phyloP scores from a whole-genome alignment of 2,888 invertebrate genomes.

The Entomobrya proxima region DNA sequence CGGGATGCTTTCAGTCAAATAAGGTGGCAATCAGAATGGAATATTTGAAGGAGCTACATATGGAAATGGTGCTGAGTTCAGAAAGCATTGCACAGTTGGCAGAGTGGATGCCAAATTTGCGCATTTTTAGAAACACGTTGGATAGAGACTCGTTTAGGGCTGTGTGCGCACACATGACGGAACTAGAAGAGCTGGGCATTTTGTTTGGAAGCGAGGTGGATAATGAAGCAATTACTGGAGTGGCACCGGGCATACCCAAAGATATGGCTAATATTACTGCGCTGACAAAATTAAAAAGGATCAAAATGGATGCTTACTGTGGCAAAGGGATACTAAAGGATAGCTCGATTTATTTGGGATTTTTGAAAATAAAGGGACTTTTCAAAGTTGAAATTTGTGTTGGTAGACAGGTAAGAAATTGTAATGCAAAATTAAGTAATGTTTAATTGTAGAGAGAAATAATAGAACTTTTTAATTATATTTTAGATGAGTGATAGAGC shows the following conservation, averaged over 20 bases:
- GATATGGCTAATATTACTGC: not conserved
- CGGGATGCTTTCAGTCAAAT: not conserved
- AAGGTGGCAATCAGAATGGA: not conserved
- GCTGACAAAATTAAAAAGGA: not conserved
- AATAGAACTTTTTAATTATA: not conserved
- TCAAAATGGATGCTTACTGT: not conserved
- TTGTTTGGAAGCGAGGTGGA: conserved; percentile 13
- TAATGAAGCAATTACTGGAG: not conserved
- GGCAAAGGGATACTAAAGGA: not conserved
- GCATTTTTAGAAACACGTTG: not conserved
- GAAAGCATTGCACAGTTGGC: not conserved
- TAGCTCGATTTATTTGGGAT: not conserved
- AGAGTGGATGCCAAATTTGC: conserved; percentile 7
- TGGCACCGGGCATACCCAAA: not conserved
- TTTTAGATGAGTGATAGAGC: not conserved
- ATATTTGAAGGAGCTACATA: not conserved
- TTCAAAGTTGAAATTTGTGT: not conserved
- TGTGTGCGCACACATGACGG: not conserved
- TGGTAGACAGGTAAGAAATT: not conserved
- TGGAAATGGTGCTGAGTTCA: not conserved
- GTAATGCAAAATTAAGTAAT: not conserved
- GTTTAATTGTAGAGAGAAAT: not conserved
- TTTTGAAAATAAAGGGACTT: not conserved
- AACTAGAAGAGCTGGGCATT: not conserved
- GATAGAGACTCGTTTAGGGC: not conserved